phyloP scores from a whole-genome alignment of 2,113 vertebrate genomes.

The Cochlearius cochlearius region DNA sequence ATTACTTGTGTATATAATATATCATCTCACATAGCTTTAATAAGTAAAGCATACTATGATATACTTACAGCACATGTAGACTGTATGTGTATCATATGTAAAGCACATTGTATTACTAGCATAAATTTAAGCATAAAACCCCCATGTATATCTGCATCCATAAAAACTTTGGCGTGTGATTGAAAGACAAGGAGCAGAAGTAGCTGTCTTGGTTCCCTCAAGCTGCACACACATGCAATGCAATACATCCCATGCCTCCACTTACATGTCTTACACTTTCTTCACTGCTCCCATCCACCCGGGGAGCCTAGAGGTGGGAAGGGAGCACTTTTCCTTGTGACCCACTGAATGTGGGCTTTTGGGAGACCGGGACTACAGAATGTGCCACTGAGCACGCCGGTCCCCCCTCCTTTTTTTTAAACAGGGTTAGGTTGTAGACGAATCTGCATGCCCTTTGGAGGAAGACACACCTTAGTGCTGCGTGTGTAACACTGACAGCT shows the following conservation, averaged over 20 bases:
- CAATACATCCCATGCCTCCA: neutral
- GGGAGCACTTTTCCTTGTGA: neutral
- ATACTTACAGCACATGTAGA: neutral
- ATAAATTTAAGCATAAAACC: neutral
- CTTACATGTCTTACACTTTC: neutral
- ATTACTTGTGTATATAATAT: neutral
- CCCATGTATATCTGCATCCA: neutral
- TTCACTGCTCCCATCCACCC: neutral
- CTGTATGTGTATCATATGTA: neutral
- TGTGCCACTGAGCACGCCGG: neutral
- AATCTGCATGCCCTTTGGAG: neutral
- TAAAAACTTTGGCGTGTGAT: neutral
- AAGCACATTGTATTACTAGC: neutral
- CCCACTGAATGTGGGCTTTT: neutral
- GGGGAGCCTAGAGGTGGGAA: neutral
- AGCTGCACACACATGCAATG: neutral
- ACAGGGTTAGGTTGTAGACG: slow-evolving; percentile 15
- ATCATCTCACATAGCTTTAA: neutral
- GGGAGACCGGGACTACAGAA: neutral
- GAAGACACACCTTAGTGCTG: neutral
- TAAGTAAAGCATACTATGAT: neutral
- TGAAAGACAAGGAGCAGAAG: neutral
- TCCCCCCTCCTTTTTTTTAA: neutral
- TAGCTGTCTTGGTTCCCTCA: neutral
- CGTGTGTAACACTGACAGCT: neutral